Percentiles rank a stretch among this genome's conserved stretches.
These are phyloP conservation scores for Lapara coniferarum DNA, from an alignment of 2,888 invertebrate genomes.

Conservation along the genomic window DNA sequence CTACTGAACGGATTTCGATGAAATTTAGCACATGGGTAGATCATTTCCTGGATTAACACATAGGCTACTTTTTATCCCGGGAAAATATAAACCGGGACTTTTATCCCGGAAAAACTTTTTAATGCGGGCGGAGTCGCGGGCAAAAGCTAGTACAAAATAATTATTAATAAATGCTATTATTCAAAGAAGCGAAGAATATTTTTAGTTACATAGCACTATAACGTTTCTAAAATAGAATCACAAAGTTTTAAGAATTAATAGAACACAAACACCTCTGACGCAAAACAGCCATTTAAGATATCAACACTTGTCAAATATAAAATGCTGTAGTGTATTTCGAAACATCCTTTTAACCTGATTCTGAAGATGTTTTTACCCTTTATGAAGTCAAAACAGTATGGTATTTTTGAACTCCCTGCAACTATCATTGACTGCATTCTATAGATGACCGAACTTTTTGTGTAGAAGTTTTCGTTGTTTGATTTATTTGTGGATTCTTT, in stretches of 20 bases:
- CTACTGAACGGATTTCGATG: no score
- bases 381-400: slow-evolving; percentile 1
- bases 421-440: slow-evolving; percentile 1
- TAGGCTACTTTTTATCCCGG: no score
- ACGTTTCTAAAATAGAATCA: neutral
- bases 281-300: neutral
- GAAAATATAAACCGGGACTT: no score
- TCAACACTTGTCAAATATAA: neutral
- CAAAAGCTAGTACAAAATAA: neutral
- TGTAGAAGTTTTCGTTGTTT: neutral
- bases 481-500: slow-evolving; percentile 1
- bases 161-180: neutral
- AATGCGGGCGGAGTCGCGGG: no score
- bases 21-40: no score
- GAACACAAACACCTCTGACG: slow-evolving; percentile 14
- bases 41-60: no score
- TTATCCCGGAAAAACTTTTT: no score
- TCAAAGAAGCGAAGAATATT: neutral
- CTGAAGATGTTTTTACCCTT: neutral
- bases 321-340: neutral
- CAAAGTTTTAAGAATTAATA: neutral
- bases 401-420: neutral
- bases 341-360: neutral
- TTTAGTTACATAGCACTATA: neutral
- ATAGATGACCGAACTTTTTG: neutral